A percentile compares a stretch with the other conserved stretches of the same genome.
These are phyloP conservation scores for Drosophila rhopaloa DNA, from an alignment of 1,140 invertebrate genomes.

Conservation along the genomic window DNA sequence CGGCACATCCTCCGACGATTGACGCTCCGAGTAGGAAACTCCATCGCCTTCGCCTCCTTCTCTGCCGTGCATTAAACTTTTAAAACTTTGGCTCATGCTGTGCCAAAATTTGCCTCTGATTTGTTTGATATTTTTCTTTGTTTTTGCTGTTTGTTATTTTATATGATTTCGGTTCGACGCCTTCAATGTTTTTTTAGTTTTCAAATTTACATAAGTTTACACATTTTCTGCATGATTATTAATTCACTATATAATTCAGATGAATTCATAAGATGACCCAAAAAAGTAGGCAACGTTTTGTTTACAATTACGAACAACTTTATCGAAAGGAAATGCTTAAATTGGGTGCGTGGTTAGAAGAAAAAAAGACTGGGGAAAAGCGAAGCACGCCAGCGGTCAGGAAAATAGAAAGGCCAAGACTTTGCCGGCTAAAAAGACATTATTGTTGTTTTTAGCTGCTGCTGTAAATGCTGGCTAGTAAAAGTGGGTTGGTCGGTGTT, in stretches of 20 bases:
- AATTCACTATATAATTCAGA: conserved; percentile 8
- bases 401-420: conserved; percentile 27
- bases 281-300: conserved; percentile 16
- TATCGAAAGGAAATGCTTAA: conserved; percentile 14
- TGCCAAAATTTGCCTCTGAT: conserved; percentile 42
- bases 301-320: conserved; percentile 6
- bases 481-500: conserved; percentile 25
- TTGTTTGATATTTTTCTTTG: conserved; percentile 17
- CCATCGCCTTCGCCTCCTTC: conserved; percentile 33
- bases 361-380: conserved; percentile 4
- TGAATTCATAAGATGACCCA: conserved; percentile 14
- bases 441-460: background rate
- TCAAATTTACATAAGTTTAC: background rate
- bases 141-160: conserved; percentile 13
- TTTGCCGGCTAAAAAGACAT: conserved; percentile 31
- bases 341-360: conserved; percentile 12
- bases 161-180: background rate
- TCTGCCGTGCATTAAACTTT: conserved; percentile 66
- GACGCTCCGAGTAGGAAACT: conserved; percentile 55
- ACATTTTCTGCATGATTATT: background rate
- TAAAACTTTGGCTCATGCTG: conserved; percentile 81
- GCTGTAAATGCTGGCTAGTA: conserved; percentile 7
- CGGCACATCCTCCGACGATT: conserved; percentile 80
- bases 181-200: background rate
- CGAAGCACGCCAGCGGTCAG: conserved; percentile 14